These are phyloP conservation scores for Aphis gossypii DNA, from an alignment of 1,140 invertebrate species.

Conservation along the genomic window DNA sequence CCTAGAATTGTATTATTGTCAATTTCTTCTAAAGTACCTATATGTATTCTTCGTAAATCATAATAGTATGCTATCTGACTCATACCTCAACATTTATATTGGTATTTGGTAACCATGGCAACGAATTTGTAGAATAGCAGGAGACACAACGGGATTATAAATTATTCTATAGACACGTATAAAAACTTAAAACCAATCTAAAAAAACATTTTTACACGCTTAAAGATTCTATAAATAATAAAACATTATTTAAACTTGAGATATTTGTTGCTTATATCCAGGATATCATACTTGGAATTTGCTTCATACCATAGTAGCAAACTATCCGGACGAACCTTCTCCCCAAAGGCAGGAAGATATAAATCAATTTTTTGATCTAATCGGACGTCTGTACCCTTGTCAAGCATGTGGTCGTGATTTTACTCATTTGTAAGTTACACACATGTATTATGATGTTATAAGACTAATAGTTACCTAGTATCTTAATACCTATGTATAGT, in stretches of 20 bases:
- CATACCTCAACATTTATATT: not conserved
- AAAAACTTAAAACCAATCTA: not conserved
- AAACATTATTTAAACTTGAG: not conserved
- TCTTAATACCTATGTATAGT: not conserved
- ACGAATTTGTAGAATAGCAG: not conserved
- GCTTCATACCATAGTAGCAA: slow-evolving; percentile 95
- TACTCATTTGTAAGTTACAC: slow-evolving; percentile 74
- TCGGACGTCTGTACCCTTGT: slow-evolving; percentile 96
- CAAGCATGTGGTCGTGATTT: slow-evolving; percentile 91
- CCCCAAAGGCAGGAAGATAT: slow-evolving; percentile 77
- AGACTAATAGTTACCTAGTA: not conserved
- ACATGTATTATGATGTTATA: not conserved
- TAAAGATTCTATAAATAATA: not conserved
- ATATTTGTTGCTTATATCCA: slow-evolving; percentile 62
- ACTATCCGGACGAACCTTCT: slow-evolving; percentile 88
- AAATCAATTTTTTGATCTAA: slow-evolving; percentile 81
- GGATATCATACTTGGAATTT: slow-evolving; percentile 88
- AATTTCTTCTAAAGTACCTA: not conserved
- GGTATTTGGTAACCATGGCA: not conserved
- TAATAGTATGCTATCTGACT: not conserved
- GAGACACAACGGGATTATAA: too few relatives aligned
- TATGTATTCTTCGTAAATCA: not conserved
- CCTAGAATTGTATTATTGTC: not conserved
- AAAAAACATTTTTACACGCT: not conserved
- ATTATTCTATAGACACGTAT: too few relatives aligned